These are phyloP conservation scores for Diaprepes abbreviatus DNA, from an alignment of 2,888 invertebrate genomes.

Conservation along the genomic window DNA sequence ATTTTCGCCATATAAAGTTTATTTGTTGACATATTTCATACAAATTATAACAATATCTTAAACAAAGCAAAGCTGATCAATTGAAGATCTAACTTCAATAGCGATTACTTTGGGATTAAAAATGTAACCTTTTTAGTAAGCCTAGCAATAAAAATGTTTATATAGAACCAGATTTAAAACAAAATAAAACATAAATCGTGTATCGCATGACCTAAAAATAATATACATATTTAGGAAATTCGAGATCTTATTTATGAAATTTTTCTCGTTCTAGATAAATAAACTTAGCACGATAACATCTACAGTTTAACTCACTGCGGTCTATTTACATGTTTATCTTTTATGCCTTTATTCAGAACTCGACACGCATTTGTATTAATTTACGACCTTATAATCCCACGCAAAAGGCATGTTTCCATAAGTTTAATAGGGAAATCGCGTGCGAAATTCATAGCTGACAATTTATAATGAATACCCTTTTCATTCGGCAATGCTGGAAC, in stretches of 20 bases:
- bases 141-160: too few relatives aligned
- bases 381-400: slow-evolving; percentile 33
- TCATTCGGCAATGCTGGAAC: slow-evolving; percentile 3
- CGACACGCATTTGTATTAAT: slow-evolving; percentile 40
- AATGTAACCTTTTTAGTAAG: too few relatives aligned
- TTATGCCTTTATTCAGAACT: slow-evolving; percentile 37
- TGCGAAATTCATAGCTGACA: slow-evolving; percentile 34
- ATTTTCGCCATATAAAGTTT: too few relatives aligned
- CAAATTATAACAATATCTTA: too few relatives aligned
- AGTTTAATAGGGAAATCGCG: slow-evolving; percentile 42
- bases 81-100: too few relatives aligned
- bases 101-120: too few relatives aligned
- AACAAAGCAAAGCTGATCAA: too few relatives aligned
- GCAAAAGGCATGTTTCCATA: slow-evolving; percentile 39
- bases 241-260: background rate
- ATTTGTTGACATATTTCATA: too few relatives aligned
- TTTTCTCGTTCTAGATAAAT: background rate
- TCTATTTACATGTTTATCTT: slow-evolving; percentile 35
- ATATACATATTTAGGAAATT: background rate
- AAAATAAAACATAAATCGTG: too few relatives aligned
- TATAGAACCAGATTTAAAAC: too few relatives aligned
- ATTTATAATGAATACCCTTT: slow-evolving; percentile 29
- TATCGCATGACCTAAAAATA: too few relatives aligned
- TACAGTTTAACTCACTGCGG: slow-evolving; percentile 4
- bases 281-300: slow-evolving; percentile 4